These are phyloP conservation scores for Synergus laeviventris DNA, from an alignment of 2,888 invertebrate genomes.

Conservation along the genomic window DNA sequence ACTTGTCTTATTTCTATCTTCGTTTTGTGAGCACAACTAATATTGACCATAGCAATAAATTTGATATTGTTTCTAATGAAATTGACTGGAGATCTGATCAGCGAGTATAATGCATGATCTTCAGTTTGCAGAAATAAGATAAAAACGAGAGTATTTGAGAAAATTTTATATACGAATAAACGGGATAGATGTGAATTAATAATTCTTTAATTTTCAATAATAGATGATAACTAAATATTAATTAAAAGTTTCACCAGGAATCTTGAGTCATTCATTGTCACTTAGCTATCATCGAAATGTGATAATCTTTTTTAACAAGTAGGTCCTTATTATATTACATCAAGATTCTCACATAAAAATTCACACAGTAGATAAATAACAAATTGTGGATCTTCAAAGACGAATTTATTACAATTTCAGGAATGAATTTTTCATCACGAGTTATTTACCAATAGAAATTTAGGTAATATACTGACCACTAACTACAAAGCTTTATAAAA, in stretches of 20 bases:
- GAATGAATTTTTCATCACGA: neutral
- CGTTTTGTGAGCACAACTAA: conserved; percentile 9
- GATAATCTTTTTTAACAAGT: neutral
- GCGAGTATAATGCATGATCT: neutral
- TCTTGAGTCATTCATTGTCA: neutral
- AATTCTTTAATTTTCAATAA: no score
- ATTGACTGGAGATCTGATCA: conserved; percentile 24
- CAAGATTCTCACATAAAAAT: conserved; percentile 1
- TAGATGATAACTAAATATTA: no score
- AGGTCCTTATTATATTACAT: neutral
- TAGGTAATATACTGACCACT: neutral
- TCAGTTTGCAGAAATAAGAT: neutral
- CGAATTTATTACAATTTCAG: neutral
- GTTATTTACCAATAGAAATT: neutral
- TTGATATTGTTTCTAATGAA: conserved; percentile 11
- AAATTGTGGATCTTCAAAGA: neutral
- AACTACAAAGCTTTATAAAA: neutral
- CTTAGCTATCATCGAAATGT: neutral
- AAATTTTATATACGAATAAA: neutral
- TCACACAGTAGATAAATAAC: neutral
- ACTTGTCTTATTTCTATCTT: neutral
- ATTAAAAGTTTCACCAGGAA: neutral
- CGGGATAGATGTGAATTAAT: neutral
- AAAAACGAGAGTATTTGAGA: neutral
- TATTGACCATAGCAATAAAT: conserved; percentile 26